Conservation (phyloP, 2,113 vertebrate species). For the Hippotragus niger region DNA sequence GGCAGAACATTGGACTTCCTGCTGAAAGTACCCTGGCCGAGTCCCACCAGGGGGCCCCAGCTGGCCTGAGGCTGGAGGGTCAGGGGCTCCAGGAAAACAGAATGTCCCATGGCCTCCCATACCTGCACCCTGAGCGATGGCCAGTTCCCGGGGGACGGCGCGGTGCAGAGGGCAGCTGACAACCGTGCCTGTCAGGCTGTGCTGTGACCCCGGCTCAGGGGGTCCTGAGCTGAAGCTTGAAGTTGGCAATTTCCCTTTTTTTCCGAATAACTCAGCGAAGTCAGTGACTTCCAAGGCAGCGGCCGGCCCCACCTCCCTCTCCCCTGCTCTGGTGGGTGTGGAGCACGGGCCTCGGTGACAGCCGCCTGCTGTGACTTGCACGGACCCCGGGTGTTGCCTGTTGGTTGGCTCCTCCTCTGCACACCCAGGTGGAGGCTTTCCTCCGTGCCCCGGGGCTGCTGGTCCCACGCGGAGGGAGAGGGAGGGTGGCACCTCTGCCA, state of each 20-base stretch:
- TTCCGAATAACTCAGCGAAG: not conserved
- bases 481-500: not conserved
- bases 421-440: no score
- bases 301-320: accelerated
- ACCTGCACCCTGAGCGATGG: not conserved
- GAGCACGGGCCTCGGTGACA: accelerated
- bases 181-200: not conserved
- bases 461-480: not conserved
- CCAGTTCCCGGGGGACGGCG: not conserved
- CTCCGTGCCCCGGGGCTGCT: not conserved
- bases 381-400: not conserved
- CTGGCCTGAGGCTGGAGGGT: not conserved
- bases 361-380: not conserved
- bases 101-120: not conserved
- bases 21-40: accelerated
- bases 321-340: accelerated
- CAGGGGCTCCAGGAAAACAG: not conserved
- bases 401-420: not conserved
- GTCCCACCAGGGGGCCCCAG: not conserved
- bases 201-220: no score
- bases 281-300: accelerated
- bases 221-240: accelerated
- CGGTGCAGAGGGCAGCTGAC: no score
- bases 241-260: not conserved
- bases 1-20: not conserved